phyloP scores from a whole-genome alignment of 2,113 vertebrate genomes.

The Muntiacus muntjak region DNA sequence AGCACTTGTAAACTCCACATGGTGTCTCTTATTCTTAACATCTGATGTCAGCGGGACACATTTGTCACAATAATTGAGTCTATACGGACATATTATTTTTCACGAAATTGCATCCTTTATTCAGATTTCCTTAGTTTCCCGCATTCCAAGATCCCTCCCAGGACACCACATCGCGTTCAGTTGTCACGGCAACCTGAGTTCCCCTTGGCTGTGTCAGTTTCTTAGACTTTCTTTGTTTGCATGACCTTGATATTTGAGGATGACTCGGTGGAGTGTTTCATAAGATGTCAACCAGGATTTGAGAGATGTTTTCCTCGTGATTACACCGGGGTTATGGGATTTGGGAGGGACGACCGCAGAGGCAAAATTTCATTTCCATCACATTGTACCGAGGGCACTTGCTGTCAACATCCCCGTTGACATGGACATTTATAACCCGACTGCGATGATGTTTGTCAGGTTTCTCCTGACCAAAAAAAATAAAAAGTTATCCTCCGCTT shows the following conservation, averaged over 20 bases:
- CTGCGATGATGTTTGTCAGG: fast-evolving
- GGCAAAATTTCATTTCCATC: neutral
- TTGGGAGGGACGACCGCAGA: neutral
- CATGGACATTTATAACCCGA: fast-evolving
- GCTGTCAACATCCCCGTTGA: too few relatives aligned
- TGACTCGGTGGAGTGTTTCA: fast-evolving
- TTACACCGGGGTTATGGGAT: neutral
- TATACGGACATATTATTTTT: neutral
- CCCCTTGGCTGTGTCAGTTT: neutral
- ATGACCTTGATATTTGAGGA: neutral
- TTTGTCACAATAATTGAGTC: neutral
- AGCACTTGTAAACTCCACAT: fast-evolving
- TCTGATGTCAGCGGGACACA: neutral
- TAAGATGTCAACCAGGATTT: neutral
- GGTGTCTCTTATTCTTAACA: too few relatives aligned
- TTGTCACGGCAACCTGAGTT: neutral
- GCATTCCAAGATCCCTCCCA: neutral
- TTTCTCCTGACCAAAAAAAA: neutral
- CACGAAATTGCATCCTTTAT: neutral
- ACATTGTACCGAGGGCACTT: neutral
- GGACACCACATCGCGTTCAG: fast-evolving
- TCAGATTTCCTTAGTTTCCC: neutral
- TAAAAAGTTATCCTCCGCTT: fast-evolving
- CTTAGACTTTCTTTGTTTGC: neutral
- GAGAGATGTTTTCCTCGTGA: neutral